Base-by-base conservation (phyloP, 2,113 vertebrate species). In the Sciurus niger region DNA sequence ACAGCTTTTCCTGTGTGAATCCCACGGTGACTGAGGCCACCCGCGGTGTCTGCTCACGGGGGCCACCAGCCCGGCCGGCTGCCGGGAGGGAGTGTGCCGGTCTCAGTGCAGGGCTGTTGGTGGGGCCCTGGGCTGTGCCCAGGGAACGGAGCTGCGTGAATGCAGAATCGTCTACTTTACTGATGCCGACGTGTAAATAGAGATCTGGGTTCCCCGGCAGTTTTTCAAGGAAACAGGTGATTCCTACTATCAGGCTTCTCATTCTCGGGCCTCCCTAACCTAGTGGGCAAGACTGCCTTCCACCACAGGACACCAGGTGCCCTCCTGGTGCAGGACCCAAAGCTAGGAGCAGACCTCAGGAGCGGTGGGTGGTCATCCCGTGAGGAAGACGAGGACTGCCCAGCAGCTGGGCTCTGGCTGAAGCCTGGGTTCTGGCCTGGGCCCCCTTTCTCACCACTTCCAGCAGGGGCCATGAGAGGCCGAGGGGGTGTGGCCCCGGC, bases 141-240 rank as follows among this genome's bases (percentile, higher is more conserved):
- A 37, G 37, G 37, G 37, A 37, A 37, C 37, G 2, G 37, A 37
- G 96, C 48, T 84, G 20, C 20, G 72, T 63, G 90, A 95, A 94
- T 96, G 96, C 96, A 97, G 95, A 98, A 55, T 48, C 88, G 96
- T 78, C 95, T 95, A 92, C 85, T 96, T 96, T 92, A 96, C 87
- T 96, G 92, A 84, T 87, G 92, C 92, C 85, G 96, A 94, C 96
- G 14, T 85, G 92, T 63, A 96, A 97, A 95, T 82, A 95, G 94
- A 96, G 90, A 95, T 63, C 93, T 88, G 87, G 92, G 93, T 91
- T 82, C 88, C 73, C 80, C n/a, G 28, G 84, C 92, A 85, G 94
- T 68, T 96, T 97, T 95, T 96, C 95, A 96, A 90, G 97, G 63
- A 90, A 95, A 92, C 90, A 79, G 76, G 73, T 67, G 95, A 87